Conservation (phyloP, 2,113 vertebrate genomes). For the Tinamus guttatus region DNA sequence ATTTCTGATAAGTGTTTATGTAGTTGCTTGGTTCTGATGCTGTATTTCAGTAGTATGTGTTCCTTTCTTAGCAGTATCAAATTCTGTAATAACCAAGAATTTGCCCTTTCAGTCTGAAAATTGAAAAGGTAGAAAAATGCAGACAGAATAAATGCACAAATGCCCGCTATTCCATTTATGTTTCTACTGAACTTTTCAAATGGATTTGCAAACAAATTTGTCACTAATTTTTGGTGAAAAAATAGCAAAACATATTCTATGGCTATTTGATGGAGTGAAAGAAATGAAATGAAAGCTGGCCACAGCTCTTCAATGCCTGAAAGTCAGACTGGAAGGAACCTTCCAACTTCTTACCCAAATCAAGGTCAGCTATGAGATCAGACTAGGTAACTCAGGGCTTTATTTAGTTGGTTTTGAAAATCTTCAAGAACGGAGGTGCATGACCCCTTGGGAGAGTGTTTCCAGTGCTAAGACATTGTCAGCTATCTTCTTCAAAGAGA, state of each 20-base stretch:
- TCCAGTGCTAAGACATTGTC: background rate
- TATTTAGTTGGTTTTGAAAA: background rate
- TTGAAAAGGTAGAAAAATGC: slow-evolving; percentile 3
- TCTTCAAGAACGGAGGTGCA: background rate
- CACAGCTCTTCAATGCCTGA: rapidly evolving
- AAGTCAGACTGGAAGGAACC: background rate
- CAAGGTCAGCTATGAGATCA: background rate
- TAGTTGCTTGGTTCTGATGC: slow-evolving; percentile 20
- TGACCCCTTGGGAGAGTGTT: background rate
- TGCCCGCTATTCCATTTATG: slow-evolving; percentile 23
- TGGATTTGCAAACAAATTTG: slow-evolving; percentile 34
- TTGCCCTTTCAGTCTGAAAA: slow-evolving; percentile 25
- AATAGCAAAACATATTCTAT: background rate
- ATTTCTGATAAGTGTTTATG: slow-evolving; percentile 39
- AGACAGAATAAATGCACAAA: background rate
- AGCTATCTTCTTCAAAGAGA: background rate
- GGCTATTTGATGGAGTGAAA: background rate
- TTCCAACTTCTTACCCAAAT: background rate
- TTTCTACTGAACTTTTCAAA: slow-evolving; percentile 16
- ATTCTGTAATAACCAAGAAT: slow-evolving; percentile 37
- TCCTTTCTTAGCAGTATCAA: background rate
- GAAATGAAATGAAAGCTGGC: background rate
- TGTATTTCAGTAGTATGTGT: background rate
- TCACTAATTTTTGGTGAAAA: background rate
- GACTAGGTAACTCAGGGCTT: background rate